Evolutionary conservation across 2,888 invertebrate species (phyloP).

Genomic region (Caenorhabditis macrosperma): DNA sequence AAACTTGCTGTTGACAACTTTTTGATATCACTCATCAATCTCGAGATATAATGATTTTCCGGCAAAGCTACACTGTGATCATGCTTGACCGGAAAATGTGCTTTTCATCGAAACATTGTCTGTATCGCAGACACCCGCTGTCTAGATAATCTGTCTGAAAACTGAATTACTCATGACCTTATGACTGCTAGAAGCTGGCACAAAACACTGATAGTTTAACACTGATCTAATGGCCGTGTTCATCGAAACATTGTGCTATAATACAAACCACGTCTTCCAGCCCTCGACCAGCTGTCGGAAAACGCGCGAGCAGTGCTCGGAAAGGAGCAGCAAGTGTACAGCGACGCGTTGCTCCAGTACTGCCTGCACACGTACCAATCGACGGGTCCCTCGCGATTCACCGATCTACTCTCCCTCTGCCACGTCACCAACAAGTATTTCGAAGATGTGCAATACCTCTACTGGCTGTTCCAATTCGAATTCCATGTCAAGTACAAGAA

Average conservation of each 20-base stretch:
- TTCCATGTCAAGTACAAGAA: conserved; percentile 39
- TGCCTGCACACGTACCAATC: conserved; percentile 11
- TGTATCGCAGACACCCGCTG: no score
- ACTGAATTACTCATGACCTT: no score
- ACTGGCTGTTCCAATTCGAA: conserved; percentile 31
- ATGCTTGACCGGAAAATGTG: no score
- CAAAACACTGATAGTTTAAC: background rate
- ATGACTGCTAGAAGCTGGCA: no score
- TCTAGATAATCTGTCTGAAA: no score
- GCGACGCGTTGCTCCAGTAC: conserved; percentile 1
- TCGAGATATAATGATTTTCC: no score
- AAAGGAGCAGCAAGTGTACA: background rate
- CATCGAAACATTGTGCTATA: background rate
- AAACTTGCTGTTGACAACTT: background rate
- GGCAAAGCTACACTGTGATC: no score
- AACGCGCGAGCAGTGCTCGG: background rate
- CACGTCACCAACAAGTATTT: conserved; percentile 23
- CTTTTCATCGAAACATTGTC: no score
- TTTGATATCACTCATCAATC: background rate
- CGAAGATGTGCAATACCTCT: conserved; percentile 17
- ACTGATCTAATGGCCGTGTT: no score
- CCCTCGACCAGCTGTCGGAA: background rate
- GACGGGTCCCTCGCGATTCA: conserved; percentile 9
- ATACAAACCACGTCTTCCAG: background rate
- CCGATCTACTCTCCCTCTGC: conserved; percentile 13